Evolutionary conservation across 2,888 invertebrate genomes (phyloP).

Genomic region (Taphrorychus bicolor): DNA sequence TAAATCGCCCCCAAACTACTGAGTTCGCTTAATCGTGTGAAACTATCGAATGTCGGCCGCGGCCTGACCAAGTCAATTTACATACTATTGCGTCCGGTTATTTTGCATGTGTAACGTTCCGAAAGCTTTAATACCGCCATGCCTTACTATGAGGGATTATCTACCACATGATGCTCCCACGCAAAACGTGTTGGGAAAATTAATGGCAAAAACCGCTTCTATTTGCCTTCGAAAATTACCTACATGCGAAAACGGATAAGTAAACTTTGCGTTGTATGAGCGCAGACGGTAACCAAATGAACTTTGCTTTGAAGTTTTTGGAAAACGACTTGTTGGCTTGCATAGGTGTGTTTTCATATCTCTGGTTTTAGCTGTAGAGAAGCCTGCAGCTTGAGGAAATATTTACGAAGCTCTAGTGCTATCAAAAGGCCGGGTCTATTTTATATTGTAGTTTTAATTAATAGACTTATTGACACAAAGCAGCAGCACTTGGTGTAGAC

Average conservation of each 20-base stretch:
- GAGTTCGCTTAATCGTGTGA: not conserved
- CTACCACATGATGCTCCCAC: not conserved
- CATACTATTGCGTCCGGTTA: slow-evolving; percentile 1
- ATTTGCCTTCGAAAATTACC: slow-evolving; percentile 1
- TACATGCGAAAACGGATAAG: not conserved
- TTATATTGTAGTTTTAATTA: no score
- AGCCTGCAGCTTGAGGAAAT: no score
- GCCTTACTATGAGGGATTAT: slow-evolving; percentile 9
- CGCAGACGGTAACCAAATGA: not conserved
- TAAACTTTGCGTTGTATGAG: not conserved
- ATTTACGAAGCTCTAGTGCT: no score
- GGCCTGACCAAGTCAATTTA: slow-evolving; percentile 5
- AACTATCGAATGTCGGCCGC: not conserved
- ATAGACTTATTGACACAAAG: no score
- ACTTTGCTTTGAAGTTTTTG: not conserved
- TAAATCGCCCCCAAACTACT: not conserved
- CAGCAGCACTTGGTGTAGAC: no score
- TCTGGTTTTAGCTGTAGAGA: no score
- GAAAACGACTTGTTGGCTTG: not conserved
- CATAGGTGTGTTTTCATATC: not conserved
- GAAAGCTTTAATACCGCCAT: slow-evolving; percentile 6
- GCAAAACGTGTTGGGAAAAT: slow-evolving; percentile 1
- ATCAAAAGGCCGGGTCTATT: no score
- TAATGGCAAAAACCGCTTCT: slow-evolving; percentile 1
- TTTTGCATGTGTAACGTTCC: slow-evolving; percentile 9